Evolutionary conservation across 1,140 invertebrate genomes (phyloP).

Genomic region (Eueides isabella): DNA sequence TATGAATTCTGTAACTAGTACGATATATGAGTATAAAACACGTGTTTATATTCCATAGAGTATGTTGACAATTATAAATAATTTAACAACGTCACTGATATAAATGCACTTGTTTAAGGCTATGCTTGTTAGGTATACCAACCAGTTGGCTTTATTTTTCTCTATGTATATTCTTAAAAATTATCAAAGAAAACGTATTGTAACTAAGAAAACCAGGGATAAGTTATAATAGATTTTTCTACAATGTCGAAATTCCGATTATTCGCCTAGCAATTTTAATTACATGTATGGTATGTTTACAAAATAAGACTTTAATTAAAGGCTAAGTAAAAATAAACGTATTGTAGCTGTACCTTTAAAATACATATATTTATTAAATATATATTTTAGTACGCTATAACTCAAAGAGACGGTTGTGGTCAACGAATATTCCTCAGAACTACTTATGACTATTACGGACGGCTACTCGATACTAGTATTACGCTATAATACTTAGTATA

Average conservation of each 20-base stretch:
- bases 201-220: no score
- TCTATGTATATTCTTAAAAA: background rate
- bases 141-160: background rate
- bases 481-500: no score
- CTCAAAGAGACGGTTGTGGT: background rate
- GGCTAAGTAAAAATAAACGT: no score
- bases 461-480: background rate
- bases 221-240: no score
- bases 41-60: conserved; percentile 14
- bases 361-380: background rate
- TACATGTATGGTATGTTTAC: no score
- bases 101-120: background rate
- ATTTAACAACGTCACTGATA: conserved; percentile 17
- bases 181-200: no score
- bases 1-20: conserved; percentile 22
- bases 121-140: background rate
- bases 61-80: conserved; percentile 25
- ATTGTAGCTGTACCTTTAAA: no score
- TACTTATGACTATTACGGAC: background rate
- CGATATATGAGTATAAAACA: conserved; percentile 18
- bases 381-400: background rate
- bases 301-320: no score
- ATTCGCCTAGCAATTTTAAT: no score
- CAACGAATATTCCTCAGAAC: background rate
- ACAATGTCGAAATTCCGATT: no score